Evolutionary conservation across 1,140 invertebrate species (phyloP), one percentile per base, ranked within the genome.

Genomic region (Drosophila mayri): DNA sequence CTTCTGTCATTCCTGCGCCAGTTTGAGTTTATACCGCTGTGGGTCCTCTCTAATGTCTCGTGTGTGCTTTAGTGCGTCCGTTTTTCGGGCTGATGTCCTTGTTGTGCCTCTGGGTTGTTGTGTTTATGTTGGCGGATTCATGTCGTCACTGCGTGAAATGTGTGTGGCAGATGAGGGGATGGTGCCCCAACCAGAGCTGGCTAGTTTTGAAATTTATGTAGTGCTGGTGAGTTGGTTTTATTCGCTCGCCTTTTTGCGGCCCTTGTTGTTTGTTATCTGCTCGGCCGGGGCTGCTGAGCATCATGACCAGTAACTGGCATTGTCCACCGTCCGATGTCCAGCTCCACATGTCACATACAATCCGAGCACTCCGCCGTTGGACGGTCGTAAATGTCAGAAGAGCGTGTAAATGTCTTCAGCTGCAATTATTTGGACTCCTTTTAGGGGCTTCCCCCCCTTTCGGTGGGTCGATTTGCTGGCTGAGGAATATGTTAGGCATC

Each of bases 51-150:
- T 78, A 64, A 71, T 71, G 54, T 60, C 59, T 78, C 41, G 40
- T 74, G 80, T 82, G 60, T 68, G 60, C 74, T 52, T 71, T 61
- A 54, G 82, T 82, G 82, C 66, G 82, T 85, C 59, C 60, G 64
- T 67, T 49, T 79, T 76, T 55, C 66, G 50, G 78, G 38, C 59
- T 60, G 44, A 43, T 60, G 70, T 73, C 57, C 62, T 68, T 40
- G 28, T 43, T 52, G 55, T 71, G 65, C 55, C 37, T 46, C 41
- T 43, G 63, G 41, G 59, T 28, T 55, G 60, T 55, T 68, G 85
- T 87, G 84, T 87, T 87, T 87, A 88, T 88, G 84, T 88, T 90
- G 84, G 84, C 84, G 84, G 84, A 88, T 90, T 84, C 85, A 84
- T 88, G 84, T 90, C 84, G 81, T 88, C 84, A 88, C 84, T 90